These are phyloP conservation scores for Anolis carolinensis DNA, from an alignment of 2,113 vertebrate genomes.

Conservation along the genomic window DNA sequence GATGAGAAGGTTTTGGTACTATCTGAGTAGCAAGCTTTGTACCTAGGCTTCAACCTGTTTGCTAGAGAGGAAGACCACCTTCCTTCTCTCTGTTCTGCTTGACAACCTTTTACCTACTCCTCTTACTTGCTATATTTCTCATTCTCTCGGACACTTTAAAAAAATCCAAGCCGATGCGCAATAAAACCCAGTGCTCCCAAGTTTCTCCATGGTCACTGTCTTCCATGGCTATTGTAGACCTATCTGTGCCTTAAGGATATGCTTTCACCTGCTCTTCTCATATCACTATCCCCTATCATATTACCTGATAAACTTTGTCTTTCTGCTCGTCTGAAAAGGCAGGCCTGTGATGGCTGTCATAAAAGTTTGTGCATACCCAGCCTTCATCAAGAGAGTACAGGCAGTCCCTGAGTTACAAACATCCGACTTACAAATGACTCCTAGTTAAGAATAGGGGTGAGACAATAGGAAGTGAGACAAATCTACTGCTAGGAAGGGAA, in stretches of 20 bases:
- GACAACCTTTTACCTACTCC: neutral
- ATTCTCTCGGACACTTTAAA: neutral
- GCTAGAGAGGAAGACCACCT: neutral
- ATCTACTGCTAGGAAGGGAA: too few relatives aligned
- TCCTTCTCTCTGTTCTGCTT: too few relatives aligned
- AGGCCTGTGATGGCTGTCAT: neutral
- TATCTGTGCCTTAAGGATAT: neutral
- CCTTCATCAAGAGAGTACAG: neutral
- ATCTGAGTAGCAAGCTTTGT: neutral
- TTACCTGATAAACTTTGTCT: neutral
- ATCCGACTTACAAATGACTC: too few relatives aligned
- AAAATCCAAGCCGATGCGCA: neutral
- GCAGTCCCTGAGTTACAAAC: too few relatives aligned
- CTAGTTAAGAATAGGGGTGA: too few relatives aligned
- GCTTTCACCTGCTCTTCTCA: neutral
- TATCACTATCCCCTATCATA: neutral
- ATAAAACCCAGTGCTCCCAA: neutral
- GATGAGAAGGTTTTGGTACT: neutral
- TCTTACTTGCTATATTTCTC: neutral
- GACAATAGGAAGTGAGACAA: too few relatives aligned
- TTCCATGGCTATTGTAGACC: neutral
- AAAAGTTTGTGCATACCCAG: neutral
- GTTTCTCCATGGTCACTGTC: neutral
- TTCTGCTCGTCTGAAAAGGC: neutral
- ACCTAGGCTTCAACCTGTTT: neutral